phyloP scores from a whole-genome alignment of 2,797 vertebrate species.

The Muscicapa striata region DNA sequence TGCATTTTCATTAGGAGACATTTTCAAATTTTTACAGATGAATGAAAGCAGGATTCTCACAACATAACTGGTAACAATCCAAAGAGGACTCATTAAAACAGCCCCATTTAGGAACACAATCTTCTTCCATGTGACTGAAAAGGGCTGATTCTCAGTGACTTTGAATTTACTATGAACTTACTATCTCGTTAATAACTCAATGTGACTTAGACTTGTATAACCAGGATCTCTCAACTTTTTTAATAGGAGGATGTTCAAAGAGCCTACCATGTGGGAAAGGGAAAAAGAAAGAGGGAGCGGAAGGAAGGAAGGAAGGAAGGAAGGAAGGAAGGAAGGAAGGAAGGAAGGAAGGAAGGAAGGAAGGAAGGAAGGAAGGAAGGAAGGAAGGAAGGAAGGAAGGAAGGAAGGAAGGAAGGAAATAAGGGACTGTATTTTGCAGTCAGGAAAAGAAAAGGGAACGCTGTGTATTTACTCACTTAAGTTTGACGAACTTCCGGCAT shows the following conservation, averaged over 20 bases:
- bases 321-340: too few species aligned
- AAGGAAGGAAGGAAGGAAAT: too few species aligned
- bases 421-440: too few species aligned
- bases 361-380: background rate
- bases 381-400: too few species aligned
- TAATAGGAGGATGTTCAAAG: too few species aligned
- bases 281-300: too few species aligned
- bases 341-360: background rate
- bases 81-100: background rate
- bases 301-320: background rate
- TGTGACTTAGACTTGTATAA: background rate
- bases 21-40: background rate
- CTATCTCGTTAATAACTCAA: background rate
- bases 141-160: background rate
- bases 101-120: background rate
- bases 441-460: background rate
- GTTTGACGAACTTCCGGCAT: constrained; percentile 91
- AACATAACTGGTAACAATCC: background rate
- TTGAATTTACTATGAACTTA: background rate
- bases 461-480: constrained; percentile 83
- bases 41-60: background rate
- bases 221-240: background rate
- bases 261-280: too few species aligned
- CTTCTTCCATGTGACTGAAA: background rate
- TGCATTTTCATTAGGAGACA: background rate